These are phyloP conservation scores for Papilio elwesi DNA, from an alignment of 2,888 invertebrate genomes.

Conservation along the genomic window DNA sequence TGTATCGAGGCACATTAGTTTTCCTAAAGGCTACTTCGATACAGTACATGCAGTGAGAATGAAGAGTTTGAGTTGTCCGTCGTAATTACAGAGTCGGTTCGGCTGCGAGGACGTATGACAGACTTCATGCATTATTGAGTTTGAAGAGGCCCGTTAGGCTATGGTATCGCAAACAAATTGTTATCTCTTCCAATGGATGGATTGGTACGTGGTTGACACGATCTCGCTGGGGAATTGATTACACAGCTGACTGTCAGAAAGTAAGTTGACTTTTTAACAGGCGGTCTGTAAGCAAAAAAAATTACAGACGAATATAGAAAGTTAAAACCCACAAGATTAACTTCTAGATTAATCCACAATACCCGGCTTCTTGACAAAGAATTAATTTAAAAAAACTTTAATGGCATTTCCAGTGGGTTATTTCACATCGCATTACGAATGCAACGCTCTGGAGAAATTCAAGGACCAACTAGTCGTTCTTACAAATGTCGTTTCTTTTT, in stretches of 20 bases:
- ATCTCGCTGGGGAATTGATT: too few species aligned
- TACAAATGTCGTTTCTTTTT: slow-evolving; percentile 53
- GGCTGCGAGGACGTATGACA: slow-evolving; percentile 59
- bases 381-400: slow-evolving; percentile 61
- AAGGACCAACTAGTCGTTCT: slow-evolving; percentile 53
- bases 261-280: background rate
- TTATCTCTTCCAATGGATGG: slow-evolving; percentile 71
- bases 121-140: slow-evolving; percentile 75
- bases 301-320: slow-evolving; percentile 16
- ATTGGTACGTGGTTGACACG: background rate
- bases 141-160: slow-evolving; percentile 56
- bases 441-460: slow-evolving; percentile 57
- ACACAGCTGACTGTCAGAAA: too few species aligned
- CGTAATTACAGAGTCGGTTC: slow-evolving; percentile 67
- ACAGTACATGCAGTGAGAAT: slow-evolving; percentile 70
- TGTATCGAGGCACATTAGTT: slow-evolving; percentile 59
- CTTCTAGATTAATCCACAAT: slow-evolving; percentile 29
- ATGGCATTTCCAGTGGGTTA: slow-evolving; percentile 53
- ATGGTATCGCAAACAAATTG: slow-evolving; percentile 68
- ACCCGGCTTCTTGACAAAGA: slow-evolving; percentile 49
- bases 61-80: slow-evolving; percentile 60
- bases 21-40: slow-evolving; percentile 64
- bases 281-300: background rate
- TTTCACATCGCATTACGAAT: slow-evolving; percentile 58
- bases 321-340: slow-evolving; percentile 24